phyloP scores from a whole-genome alignment of 2,113 vertebrate species.

The Alligator sinensis region DNA sequence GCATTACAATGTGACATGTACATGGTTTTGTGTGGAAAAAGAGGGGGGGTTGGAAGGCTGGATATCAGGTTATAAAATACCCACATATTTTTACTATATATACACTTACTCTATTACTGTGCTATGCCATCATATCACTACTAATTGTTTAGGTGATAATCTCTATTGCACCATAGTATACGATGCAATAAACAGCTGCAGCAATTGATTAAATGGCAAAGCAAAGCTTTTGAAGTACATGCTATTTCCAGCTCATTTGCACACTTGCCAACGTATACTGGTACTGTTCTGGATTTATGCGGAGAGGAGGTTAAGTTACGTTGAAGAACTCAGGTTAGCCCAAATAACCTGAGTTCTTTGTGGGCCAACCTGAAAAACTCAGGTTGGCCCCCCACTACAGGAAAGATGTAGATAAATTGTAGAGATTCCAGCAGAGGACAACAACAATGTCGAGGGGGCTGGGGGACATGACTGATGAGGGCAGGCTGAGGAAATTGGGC shows the following conservation, averaged over 20 bases:
- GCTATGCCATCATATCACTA: slow-evolving; percentile 20
- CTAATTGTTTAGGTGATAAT: slow-evolving; percentile 64
- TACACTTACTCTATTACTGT: slow-evolving; percentile 24
- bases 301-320: not conserved
- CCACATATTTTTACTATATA: slow-evolving; percentile 51
- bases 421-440: too few species aligned
- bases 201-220: slow-evolving; percentile 51
- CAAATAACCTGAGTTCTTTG: not conserved
- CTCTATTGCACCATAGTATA: slow-evolving; percentile 6
- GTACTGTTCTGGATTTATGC: slow-evolving; percentile 14
- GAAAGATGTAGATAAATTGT: too few species aligned
- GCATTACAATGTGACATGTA: slow-evolving; percentile 8
- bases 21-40: not conserved
- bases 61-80: slow-evolving; percentile 41
- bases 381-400: too few species aligned
- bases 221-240: slow-evolving; percentile 43
- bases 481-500: too few species aligned
- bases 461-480: too few species aligned
- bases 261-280: slow-evolving; percentile 26
- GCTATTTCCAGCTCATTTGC: slow-evolving; percentile 60
- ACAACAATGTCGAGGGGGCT: too few species aligned
- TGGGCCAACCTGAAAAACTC: too few species aligned
- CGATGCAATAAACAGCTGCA: slow-evolving; percentile 7
- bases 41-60: not conserved
- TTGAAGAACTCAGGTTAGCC: not conserved